phyloP scores from a whole-genome alignment of 2,888 invertebrate genomes.

The Amphipoea lucens region DNA sequence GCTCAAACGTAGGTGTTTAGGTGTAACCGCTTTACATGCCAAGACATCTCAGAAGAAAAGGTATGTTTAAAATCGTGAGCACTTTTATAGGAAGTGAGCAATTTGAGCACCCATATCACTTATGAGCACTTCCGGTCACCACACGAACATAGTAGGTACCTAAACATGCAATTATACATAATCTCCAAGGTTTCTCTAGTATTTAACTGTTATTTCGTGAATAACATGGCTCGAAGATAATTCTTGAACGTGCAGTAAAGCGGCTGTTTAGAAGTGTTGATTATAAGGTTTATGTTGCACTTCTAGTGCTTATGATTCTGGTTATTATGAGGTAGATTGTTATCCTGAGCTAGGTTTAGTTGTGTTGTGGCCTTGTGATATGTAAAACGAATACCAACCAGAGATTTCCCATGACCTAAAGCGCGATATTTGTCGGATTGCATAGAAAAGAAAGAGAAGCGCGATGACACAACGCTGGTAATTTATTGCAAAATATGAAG shows the following conservation, averaged over 20 bases:
- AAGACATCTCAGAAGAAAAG: not conserved
- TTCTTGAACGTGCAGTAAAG: conserved; percentile 22
- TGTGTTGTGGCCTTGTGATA: not conserved
- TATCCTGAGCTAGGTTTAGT: not conserved
- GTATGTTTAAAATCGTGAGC: not conserved
- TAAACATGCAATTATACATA: conserved; percentile 44
- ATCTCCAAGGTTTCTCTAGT: conserved; percentile 50
- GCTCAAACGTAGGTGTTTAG: not conserved
- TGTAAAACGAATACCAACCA: not conserved
- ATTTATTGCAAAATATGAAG: no score
- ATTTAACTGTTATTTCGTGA: conserved; percentile 54
- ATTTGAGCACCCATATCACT: conserved; percentile 27
- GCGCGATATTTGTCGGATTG: no score
- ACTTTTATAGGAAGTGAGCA: conserved; percentile 5
- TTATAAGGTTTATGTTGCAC: conserved; percentile 17
- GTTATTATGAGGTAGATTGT: not conserved
- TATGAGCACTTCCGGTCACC: conserved; percentile 13
- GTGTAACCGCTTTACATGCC: not conserved
- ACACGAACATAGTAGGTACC: not conserved
- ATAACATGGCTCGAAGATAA: conserved; percentile 31
- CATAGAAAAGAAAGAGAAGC: no score
- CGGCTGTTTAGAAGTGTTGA: conserved; percentile 18
- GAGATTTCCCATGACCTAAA: not conserved
- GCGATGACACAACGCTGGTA: no score
- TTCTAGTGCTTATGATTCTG: not conserved